These are phyloP conservation scores for Portunus trituberculatus DNA, from an alignment of 1,140 invertebrate species.

Conservation along the genomic window DNA sequence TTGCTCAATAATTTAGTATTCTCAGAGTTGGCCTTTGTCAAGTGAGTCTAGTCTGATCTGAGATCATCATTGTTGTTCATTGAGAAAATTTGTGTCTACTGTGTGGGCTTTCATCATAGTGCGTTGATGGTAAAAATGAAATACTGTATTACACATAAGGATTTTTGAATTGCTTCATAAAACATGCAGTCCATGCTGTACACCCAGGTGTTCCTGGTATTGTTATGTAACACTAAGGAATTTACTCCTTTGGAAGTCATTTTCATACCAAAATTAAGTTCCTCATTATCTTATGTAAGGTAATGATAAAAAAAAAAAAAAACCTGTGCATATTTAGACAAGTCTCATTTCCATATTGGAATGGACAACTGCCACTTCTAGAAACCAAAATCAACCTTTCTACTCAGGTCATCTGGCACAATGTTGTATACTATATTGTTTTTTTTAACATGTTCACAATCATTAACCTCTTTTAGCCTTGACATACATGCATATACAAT, in stretches of 20 bases:
- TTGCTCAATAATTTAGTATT: slow-evolving; percentile 24
- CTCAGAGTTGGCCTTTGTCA: slow-evolving; percentile 10
- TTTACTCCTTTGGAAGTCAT: neutral
- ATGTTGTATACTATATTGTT: neutral
- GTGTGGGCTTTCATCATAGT: neutral
- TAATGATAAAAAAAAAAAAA: too few relatives aligned
- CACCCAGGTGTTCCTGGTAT: neutral
- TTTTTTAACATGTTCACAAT: too few relatives aligned
- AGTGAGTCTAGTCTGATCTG: slow-evolving; percentile 7
- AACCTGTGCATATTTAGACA: too few relatives aligned
- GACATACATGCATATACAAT: too few relatives aligned
- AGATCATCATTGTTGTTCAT: neutral
- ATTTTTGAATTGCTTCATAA: too few relatives aligned
- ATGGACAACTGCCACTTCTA: neutral
- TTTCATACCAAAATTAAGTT: neutral
- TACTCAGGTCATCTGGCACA: neutral
- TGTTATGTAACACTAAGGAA: neutral
- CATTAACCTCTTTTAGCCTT: too few relatives aligned
- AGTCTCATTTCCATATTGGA: too few relatives aligned
- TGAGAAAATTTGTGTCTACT: neutral
- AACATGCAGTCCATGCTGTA: neutral
- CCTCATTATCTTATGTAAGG: too few relatives aligned
- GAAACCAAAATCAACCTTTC: neutral
- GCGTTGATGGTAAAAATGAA: neutral
- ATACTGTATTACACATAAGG: neutral